Base-by-base conservation (phyloP, 1,140 invertebrate species). In the Drosophila pachea region DNA sequence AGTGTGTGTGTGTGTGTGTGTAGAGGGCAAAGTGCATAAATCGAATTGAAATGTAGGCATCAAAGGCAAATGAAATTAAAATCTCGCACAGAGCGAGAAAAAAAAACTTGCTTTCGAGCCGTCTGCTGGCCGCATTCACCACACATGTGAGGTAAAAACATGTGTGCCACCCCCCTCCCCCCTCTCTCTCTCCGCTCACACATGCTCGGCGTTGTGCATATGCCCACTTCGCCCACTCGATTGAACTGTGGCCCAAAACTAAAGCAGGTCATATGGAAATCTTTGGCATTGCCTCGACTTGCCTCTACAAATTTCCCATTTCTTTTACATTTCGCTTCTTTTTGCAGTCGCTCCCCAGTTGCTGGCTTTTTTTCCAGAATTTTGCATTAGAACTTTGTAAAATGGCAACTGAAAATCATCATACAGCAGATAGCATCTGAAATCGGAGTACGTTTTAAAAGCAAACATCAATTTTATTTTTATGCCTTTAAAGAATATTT, bases 241-340 rank as follows among this genome's bases (percentile, higher is more conserved):
- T 70, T 63, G 50, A 54, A 68, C 59, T 61, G 14, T 33, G 35
- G 45, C 48, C 22, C 54, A 42, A 66, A 69, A 54, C 54, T 47
- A 70, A 84, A 84, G 77, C 81, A 86, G 81, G 81, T 84, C 81
- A 84, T 67, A 81, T 84, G 81, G 76, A 84, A 84, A 84, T 86
- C 60, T 73, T 52, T 35, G 31, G 9, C 48, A 49, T 72, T 22
- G 22, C 22, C 22, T 74, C 65, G 67, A 14, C 61, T 84, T 62
- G 54, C 56, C 64, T 68, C 31, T 52, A 49, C 49, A 14, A 22
- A 65, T 68, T 55, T 66, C 35, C 16, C 35, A 42, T 70, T 32
- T 55, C 43, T 49, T 62, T 63, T 38, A 14, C 52, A 43, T 67
- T 22, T 54, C 45, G 35, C 47, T 50, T 45, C 11, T 38, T 33